phyloP scores from a whole-genome alignment of 2,888 invertebrate genomes.

The Sminthurides aquaticus region DNA sequence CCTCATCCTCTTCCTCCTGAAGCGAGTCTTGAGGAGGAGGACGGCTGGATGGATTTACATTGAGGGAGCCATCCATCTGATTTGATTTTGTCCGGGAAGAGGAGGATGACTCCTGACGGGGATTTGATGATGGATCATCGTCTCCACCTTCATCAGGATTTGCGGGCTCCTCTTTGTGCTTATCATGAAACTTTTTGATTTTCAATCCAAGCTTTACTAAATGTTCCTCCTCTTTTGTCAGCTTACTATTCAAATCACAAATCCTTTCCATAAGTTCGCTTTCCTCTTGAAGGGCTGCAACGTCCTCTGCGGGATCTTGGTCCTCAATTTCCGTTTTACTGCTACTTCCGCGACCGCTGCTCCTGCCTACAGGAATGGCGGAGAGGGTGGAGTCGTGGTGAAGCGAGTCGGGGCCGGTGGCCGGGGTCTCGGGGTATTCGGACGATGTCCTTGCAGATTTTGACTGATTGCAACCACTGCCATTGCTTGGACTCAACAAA shows the following conservation, averaged over 20 bases:
- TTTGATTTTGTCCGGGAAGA: not conserved
- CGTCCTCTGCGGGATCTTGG: constrained; percentile 53
- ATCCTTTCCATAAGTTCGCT: constrained; percentile 67
- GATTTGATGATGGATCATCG: constrained; percentile 18
- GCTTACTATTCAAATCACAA: constrained; percentile 62
- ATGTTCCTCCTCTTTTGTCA: constrained; percentile 66
- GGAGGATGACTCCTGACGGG: constrained; percentile 16
- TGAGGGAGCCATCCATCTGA: not conserved
- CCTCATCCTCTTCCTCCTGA: constrained; percentile 18
- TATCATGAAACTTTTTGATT: constrained; percentile 52
- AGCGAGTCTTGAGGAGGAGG: not conserved
- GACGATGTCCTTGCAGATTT: not conserved
- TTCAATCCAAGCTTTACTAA: constrained; percentile 61
- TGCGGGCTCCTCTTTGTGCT: constrained; percentile 17
- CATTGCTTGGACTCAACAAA: not conserved
- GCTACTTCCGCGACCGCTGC: not conserved
- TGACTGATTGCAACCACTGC: not conserved
- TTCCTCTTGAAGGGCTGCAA: constrained; percentile 55
- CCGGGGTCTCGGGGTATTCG: constrained; percentile 25
- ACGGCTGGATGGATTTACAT: not conserved
- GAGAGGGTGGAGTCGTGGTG: not conserved
- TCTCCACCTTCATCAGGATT: constrained; percentile 3
- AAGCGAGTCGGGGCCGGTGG: not conserved
- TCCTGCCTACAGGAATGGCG: not conserved
- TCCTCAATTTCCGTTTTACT: constrained; percentile 37